Base-by-base conservation (phyloP, 2,888 invertebrate species). In the Sarcophaga rosellei region DNA sequence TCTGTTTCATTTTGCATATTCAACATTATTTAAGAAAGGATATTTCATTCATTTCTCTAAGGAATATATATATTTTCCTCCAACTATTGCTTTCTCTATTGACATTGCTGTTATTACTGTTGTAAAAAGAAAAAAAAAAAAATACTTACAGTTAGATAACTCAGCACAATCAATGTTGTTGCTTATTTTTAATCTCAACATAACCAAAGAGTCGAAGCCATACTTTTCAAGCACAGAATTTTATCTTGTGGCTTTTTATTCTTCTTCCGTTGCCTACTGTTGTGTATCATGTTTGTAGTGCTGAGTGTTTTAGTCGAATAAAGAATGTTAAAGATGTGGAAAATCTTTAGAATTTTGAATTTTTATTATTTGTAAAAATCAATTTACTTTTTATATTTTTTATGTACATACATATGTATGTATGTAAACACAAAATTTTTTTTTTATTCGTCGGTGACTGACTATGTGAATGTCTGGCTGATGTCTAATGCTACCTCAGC, bases 21-120 rank as follows among this genome's bases (percentile, higher is more conserved):
- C 78, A 74, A 78, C 83, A 83, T 83, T 78, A 83, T 83, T 83
- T 69, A 78, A 74, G 78, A 78, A 83, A 83, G 83, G 78, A 83
- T 83, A 74, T 83, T 73, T 62, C 45, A 25, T 78, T 78, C 69
- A 74, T 74, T 62, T 74, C 83, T 83, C 83, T 20, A 74, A 78
- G 74, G 83, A 78, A 83, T 82, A 82, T 72, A 35, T 10, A 8
- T 72, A 73, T 66, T 59, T 44, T 59, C 21, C n/a, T 59, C 12
- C 23, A 59, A 12, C 69, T 77, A 44, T 73, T 35, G 10, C 35
- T 35, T 35, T 1, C 6, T 10, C 35, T 35, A 35, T 35, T 35
- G 35, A 35, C 35, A 35, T 35, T 35, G 8, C 10, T 35, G 35
- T 35, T 35, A 35, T 35, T 35, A 35, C 35, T 35, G 35, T 35